A percentile compares a stretch with the other conserved stretches of the same genome.
Conservation (phyloP, 2,888 invertebrate species). For the Caenorhabditis auriculariae region DNA sequence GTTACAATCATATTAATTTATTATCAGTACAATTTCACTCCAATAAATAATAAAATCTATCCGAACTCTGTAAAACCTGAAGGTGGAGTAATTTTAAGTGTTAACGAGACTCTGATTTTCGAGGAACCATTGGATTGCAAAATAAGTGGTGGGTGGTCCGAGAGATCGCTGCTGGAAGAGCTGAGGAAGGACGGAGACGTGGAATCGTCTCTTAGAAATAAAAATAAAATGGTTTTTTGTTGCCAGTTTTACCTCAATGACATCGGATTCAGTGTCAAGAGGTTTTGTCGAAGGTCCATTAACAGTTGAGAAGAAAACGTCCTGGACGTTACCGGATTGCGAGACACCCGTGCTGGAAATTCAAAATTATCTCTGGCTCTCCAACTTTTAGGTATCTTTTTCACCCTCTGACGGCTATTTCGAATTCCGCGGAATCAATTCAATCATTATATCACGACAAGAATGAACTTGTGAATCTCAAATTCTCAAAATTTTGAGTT, state of each 20-base stretch:
- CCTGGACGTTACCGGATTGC: constrained; percentile 24
- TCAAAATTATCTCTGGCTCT: neutral
- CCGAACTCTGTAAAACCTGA: too few species aligned
- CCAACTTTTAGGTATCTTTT: too few species aligned
- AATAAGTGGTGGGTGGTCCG: constrained; percentile 24
- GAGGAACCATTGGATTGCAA: constrained; percentile 19
- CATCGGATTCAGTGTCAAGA: neutral
- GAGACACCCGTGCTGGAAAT: constrained; percentile 21
- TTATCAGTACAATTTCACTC: too few species aligned
- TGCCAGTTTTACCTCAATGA: neutral
- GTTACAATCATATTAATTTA: too few species aligned
- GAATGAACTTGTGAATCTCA: too few species aligned
- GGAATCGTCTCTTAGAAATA: constrained; percentile 3
- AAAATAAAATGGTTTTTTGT: neutral
- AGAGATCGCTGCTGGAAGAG: constrained; percentile 9
- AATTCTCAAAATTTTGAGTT: too few species aligned
- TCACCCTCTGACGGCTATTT: too few species aligned
- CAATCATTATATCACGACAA: too few species aligned
- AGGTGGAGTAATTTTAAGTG: too few species aligned
- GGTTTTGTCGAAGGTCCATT: constrained; percentile 2
- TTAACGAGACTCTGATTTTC: too few species aligned
- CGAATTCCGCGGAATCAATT: too few species aligned
- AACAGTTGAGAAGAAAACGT: constrained; percentile 7
- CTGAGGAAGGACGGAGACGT: constrained; percentile 7
- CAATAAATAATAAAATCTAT: too few species aligned